These are phyloP conservation scores for Cephus runcator DNA, from an alignment of 2,888 invertebrate species.

Conservation along the genomic window DNA sequence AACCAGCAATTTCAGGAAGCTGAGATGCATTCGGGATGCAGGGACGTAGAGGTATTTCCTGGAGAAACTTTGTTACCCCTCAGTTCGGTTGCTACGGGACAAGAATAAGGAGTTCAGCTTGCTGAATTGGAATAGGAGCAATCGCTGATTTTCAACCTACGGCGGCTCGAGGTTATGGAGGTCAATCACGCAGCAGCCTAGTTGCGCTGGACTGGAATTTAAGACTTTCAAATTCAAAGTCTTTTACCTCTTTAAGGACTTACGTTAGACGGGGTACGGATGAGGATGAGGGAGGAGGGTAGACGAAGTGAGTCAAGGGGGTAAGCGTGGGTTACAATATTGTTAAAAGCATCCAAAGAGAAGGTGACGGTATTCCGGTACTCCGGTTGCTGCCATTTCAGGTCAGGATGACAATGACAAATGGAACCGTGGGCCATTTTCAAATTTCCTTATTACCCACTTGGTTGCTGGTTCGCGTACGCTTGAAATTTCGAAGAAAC, in stretches of 20 bases:
- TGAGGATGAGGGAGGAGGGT: conserved; percentile 22
- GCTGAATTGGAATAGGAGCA: neutral
- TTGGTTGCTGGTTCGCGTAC: neutral
- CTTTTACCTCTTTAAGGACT: neutral
- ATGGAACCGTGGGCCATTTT: conserved; percentile 49
- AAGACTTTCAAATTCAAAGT: neutral
- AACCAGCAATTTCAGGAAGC: neutral
- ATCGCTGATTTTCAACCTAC: neutral
- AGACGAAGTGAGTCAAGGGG: conserved; percentile 21
- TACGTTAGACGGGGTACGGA: neutral
- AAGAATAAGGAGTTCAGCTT: neutral
- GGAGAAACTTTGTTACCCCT: neutral
- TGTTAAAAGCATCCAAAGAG: conserved; percentile 56
- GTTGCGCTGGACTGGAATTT: neutral
- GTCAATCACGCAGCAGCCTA: neutral
- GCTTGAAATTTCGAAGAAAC: neutral
- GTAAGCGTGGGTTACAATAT: conserved; percentile 48
- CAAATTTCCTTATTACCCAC: conserved; percentile 55
- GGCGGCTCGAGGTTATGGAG: neutral
- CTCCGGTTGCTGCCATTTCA: conserved; percentile 30
- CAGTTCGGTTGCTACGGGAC: neutral
- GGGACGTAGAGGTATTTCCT: neutral
- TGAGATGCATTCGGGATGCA: neutral
- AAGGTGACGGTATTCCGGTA: conserved; percentile 21
- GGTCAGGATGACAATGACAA: conserved; percentile 56